A percentile compares a stretch with the other conserved stretches of the same genome.
Evolutionary conservation across 2,888 invertebrate genomes (phyloP).

Genomic region (Agrilus mali): DNA sequence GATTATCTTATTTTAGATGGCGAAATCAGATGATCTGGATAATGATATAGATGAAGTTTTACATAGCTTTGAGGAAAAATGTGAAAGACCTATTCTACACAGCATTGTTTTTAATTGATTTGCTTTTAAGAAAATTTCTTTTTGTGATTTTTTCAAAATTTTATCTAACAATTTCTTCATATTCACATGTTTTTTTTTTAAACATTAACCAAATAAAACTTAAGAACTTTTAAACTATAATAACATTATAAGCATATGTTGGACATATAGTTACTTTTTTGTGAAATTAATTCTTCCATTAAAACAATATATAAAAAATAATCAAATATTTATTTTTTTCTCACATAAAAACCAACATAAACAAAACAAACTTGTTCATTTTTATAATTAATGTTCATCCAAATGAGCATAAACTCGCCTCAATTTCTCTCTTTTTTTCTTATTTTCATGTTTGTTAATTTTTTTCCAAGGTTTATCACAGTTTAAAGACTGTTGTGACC

Average conservation of each 20-base stretch:
- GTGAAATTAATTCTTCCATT: background rate
- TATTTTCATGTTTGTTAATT: slow-evolving; percentile 74
- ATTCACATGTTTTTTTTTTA: no score
- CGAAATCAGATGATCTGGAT: slow-evolving; percentile 83
- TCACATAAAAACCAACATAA: no score
- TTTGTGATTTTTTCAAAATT: background rate
- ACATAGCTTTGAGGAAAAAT: slow-evolving; percentile 85
- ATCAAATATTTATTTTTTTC: background rate
- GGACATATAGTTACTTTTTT: background rate
- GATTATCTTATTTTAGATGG: slow-evolving; percentile 46
- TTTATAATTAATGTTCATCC: slow-evolving; percentile 54
- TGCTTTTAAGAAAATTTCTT: background rate
- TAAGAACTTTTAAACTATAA: no score
- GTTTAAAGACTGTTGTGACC: no score
- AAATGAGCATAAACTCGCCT: slow-evolving; percentile 72
- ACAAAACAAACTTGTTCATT: background rate
- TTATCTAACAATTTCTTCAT: no score
- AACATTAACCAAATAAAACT: no score
- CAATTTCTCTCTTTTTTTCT: slow-evolving; percentile 86
- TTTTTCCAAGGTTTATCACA: slow-evolving; percentile 62
- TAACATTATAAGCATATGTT: background rate
- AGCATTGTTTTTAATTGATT: slow-evolving; percentile 86
- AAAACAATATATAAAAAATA: no score
- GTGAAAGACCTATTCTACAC: slow-evolving; percentile 77
- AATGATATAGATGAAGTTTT: slow-evolving; percentile 95